Evolutionary conservation across 1,140 invertebrate species (phyloP).

Genomic region (Macrotrachela quadricornifera): DNA sequence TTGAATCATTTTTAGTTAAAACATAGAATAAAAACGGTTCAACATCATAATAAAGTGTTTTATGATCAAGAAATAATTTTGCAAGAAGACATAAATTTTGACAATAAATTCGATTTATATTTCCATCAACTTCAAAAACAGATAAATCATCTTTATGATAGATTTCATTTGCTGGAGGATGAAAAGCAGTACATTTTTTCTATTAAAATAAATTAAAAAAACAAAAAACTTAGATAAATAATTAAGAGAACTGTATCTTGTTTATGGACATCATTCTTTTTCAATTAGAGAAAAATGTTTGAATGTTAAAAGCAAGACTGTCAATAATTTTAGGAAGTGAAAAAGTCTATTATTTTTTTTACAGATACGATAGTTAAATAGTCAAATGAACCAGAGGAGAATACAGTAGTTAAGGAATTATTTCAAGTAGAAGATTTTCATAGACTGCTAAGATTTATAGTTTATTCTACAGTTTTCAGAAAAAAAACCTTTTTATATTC

Average conservation of each 20-base stretch:
- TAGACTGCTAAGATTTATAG: too few species aligned
- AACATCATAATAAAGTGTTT: constrained; percentile 91
- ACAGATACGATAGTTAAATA: too few species aligned
- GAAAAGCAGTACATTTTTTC: constrained; percentile 67
- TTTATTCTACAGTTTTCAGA: too few species aligned
- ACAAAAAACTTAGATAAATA: constrained; percentile 2
- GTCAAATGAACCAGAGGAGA: too few species aligned
- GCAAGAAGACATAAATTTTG: constrained; percentile 84
- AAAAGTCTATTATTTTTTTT: too few species aligned
- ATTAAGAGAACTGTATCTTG: background rate
- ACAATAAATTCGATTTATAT: constrained; percentile 41
- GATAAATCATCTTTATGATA: constrained; percentile 74
- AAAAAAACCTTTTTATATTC: too few species aligned
- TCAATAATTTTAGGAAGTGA: too few species aligned
- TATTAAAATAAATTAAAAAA: constrained; percentile 19
- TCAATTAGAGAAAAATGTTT: background rate
- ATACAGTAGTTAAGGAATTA: too few species aligned
- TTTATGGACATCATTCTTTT: background rate
- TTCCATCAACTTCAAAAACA: constrained; percentile 91
- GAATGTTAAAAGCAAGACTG: background rate
- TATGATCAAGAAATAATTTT: constrained; percentile 87
- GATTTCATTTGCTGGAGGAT: constrained; percentile 97
- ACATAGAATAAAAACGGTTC: constrained; percentile 93
- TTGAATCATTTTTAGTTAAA: constrained; percentile 37
- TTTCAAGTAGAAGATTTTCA: too few species aligned